Evolutionary conservation across 2,888 invertebrate species (phyloP).

Genomic region (Polymixis lichenea): DNA sequence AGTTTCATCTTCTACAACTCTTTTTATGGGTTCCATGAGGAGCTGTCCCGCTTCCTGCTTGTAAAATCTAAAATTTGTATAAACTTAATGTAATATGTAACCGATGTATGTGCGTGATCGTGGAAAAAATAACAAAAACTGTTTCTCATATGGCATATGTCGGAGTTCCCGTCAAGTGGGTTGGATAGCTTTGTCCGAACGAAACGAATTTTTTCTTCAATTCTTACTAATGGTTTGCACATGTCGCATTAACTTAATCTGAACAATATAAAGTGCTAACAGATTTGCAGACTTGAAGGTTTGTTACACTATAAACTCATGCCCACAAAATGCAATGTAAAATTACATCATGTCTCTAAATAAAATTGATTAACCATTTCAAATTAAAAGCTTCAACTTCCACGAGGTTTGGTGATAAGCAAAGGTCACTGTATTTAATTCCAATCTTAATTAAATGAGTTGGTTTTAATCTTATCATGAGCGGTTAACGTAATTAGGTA

Average conservation of each 20-base stretch:
- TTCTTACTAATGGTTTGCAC: constrained; percentile 65
- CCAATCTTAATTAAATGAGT: constrained; percentile 53
- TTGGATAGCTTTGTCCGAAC: constrained; percentile 70
- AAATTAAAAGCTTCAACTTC: constrained; percentile 22
- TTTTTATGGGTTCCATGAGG: constrained; percentile 21
- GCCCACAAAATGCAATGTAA: background rate
- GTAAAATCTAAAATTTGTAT: constrained; percentile 12
- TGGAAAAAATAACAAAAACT: constrained; percentile 77
- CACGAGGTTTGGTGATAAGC: constrained; percentile 50
- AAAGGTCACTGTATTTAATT: constrained; percentile 65
- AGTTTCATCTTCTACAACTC: constrained; percentile 7
- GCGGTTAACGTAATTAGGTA: constrained; percentile 65
- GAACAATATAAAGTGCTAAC: constrained; percentile 63
- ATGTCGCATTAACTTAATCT: constrained; percentile 63
- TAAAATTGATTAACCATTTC: constrained; percentile 5
- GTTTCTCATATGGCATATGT: constrained; percentile 81
- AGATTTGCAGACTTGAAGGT: constrained; percentile 61
- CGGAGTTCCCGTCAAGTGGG: constrained; percentile 77
- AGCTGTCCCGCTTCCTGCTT: background rate
- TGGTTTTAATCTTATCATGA: constrained; percentile 70
- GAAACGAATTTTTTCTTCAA: constrained; percentile 63
- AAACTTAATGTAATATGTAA: constrained; percentile 22
- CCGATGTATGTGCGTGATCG: constrained; percentile 56
- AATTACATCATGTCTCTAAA: background rate
- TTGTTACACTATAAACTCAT: background rate